These are phyloP conservation scores for Trissonchulus sp. DNA, from an alignment of 2,888 invertebrate species.

Conservation along the genomic window DNA sequence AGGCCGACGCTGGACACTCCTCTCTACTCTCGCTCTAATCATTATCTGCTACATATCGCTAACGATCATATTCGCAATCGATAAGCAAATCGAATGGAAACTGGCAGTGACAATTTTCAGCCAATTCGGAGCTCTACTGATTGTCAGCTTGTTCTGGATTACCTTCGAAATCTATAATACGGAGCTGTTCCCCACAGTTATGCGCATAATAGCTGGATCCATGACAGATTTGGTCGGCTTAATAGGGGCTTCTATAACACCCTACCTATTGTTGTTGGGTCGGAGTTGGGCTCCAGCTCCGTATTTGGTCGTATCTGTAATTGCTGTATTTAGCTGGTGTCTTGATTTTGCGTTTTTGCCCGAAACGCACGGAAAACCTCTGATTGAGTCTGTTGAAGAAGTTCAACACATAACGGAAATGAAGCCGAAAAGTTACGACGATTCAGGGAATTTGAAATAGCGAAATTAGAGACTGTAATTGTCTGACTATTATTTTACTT, in stretches of 20 bases:
- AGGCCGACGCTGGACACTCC: background rate
- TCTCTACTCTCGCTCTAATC: background rate
- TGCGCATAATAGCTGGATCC: background rate
- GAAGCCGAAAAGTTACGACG: background rate
- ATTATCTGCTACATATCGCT: background rate
- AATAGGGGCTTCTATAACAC: background rate
- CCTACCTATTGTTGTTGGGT: background rate
- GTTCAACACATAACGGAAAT: background rate
- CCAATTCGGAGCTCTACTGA: background rate
- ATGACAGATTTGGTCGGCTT: background rate
- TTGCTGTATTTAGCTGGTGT: background rate
- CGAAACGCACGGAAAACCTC: background rate
- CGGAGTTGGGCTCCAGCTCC: background rate
- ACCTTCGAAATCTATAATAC: background rate
- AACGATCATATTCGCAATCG: background rate
- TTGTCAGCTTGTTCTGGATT: background rate
- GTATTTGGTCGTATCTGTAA: background rate
- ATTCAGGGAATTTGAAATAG: background rate
- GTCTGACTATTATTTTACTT: no score
- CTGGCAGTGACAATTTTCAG: background rate
- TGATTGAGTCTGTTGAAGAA: background rate
- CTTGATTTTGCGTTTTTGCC: background rate
- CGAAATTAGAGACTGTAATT: no score
- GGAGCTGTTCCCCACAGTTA: background rate
- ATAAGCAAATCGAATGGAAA: background rate